Evolutionary conservation across 2,888 invertebrate genomes (phyloP).

Genomic region (Drosophila conformis): DNA sequence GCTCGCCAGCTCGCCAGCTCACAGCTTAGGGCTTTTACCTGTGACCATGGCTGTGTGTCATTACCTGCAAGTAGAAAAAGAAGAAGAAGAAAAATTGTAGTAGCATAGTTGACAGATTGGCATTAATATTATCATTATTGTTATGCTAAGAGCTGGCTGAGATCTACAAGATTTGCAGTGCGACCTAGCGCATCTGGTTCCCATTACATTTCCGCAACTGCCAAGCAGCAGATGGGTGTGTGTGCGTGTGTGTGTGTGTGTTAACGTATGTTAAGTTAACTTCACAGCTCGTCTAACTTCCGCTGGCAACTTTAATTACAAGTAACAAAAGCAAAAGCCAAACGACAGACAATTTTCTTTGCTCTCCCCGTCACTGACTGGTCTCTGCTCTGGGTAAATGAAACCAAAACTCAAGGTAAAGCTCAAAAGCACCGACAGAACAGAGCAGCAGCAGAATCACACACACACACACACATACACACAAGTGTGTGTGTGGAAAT

Average conservation of each 20-base stretch:
- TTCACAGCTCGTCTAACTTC: constrained; percentile 79
- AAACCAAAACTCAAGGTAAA: constrained; percentile 74
- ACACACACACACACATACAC: constrained; percentile 12
- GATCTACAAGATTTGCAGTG: constrained; percentile 19
- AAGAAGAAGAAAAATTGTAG: constrained; percentile 14
- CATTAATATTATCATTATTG: not conserved
- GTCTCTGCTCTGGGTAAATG: constrained; percentile 57
- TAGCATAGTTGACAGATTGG: not conserved
- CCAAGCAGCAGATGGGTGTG: constrained; percentile 25
- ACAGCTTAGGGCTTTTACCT: constrained; percentile 51
- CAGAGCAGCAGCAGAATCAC: not conserved
- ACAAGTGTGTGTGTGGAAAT: constrained; percentile 49
- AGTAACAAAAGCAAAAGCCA: constrained; percentile 57
- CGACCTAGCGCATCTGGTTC: constrained; percentile 61
- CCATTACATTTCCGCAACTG: constrained; percentile 71
- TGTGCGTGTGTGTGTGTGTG: not conserved
- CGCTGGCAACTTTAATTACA: constrained; percentile 79
- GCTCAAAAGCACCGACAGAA: constrained; percentile 62
- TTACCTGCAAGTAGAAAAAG: constrained; percentile 65
- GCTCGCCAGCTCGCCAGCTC: not conserved
- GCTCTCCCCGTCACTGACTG: constrained; percentile 22
- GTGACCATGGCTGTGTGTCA: constrained; percentile 26
- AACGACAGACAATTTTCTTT: constrained; percentile 64
- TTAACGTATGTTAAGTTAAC: constrained; percentile 37
- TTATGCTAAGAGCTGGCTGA: constrained; percentile 12